Evolutionary conservation across 1,140 invertebrate genomes (phyloP).

Genomic region (Brachionus koreanus): DNA sequence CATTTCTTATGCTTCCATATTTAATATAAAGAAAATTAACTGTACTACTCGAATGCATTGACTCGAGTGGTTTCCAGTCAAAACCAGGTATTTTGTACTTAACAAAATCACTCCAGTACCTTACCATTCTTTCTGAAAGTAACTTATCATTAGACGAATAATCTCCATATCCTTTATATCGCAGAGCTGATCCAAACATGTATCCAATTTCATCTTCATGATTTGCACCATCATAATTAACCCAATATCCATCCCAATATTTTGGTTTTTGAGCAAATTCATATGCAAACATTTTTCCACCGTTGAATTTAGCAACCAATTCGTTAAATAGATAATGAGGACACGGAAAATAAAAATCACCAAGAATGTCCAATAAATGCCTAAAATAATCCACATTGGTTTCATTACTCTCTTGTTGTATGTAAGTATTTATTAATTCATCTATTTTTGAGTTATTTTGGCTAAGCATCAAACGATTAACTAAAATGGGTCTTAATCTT

Average conservation of each 20-base stretch:
- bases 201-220: conserved; percentile 52
- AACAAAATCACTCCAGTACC: conserved; percentile 52
- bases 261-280: conserved; percentile 73
- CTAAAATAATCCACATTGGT: conserved; percentile 1
- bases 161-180: not conserved
- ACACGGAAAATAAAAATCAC: conserved; percentile 92
- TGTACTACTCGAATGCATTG: not conserved
- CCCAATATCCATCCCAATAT: not conserved
- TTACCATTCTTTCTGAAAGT: conserved; percentile 48
- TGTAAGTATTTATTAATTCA: not conserved
- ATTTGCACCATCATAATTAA: conserved; percentile 47
- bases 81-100: conserved; percentile 39
- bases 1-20: not conserved
- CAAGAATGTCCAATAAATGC: conserved; percentile 67
- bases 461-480: not conserved
- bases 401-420: not conserved
- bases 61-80: not conserved
- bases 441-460: not conserved
- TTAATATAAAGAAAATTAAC: not conserved
- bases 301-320: conserved; percentile 67
- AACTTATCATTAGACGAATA: conserved; percentile 45
- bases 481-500: not conserved
- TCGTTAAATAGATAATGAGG: conserved; percentile 86
- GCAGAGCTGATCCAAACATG: conserved; percentile 48
- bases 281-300: conserved; percentile 78